Evolutionary conservation across 2,797 vertebrate genomes (phyloP).

Genomic region (Rhabdomys pumilio): DNA sequence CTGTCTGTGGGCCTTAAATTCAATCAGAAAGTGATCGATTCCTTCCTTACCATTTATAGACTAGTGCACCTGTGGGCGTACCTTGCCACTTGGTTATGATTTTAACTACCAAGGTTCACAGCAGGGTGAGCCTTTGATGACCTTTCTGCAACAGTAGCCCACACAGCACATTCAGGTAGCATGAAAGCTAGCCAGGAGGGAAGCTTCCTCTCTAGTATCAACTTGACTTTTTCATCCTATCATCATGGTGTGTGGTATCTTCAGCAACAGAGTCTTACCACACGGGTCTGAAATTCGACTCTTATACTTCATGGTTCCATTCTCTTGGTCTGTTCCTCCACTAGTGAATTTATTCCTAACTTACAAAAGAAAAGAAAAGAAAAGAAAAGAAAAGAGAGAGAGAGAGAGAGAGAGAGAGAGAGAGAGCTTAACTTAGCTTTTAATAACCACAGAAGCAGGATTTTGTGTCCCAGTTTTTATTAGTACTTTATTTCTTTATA

Average conservation of each 20-base stretch:
- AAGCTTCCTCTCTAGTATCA: not conserved
- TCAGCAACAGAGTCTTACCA: not conserved
- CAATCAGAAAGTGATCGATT: not conserved
- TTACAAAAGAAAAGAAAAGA: not conserved
- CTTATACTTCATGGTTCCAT: slow-evolving; percentile 40
- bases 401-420: no score
- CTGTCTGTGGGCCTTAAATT: not conserved
- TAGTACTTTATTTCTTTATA: slow-evolving; percentile 32
- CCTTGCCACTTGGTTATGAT: not conserved
- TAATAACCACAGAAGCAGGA: not conserved
- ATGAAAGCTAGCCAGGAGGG: not conserved
- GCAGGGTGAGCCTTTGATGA: not conserved
- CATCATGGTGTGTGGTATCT: not conserved
- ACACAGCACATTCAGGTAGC: not conserved
- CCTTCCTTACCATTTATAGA: not conserved
- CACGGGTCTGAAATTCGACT: slow-evolving; percentile 34
- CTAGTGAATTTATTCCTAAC: slow-evolving; percentile 13
- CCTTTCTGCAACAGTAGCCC: no score
- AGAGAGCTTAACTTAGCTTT: not conserved
- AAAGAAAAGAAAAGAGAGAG: no score
- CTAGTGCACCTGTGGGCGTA: not conserved
- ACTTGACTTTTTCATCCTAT: not conserved
- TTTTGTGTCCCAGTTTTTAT: slow-evolving; percentile 47
- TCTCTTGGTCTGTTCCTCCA: not conserved
- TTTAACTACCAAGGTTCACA: not conserved